A percentile compares a stretch with the other conserved stretches of the same genome.
Conservation (phyloP, 2,888 invertebrate species). For the Euplagia quadripunctaria region DNA sequence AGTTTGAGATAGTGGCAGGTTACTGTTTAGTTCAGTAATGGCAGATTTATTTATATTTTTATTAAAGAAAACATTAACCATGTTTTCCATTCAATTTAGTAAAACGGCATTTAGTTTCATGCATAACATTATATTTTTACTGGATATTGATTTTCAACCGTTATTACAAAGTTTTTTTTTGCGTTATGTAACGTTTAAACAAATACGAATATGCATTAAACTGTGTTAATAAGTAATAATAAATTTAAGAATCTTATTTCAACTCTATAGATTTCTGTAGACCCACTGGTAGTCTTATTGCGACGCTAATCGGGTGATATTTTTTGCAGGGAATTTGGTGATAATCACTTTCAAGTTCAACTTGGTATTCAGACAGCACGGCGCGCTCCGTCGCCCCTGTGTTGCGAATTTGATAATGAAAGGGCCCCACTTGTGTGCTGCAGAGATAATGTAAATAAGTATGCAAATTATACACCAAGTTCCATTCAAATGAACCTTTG, state of each 20-base stretch:
- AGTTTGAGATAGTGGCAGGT: no score
- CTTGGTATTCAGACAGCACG: constrained; percentile 79
- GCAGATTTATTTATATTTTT: no score
- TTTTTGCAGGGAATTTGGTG: constrained; percentile 77
- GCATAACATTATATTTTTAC: no score
- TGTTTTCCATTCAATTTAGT: no score
- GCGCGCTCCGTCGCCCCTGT: constrained; percentile 66
- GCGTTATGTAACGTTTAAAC: no score
- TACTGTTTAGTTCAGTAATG: no score
- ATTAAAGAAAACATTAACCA: no score
- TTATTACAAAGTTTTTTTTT: no score
- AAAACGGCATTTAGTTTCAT: no score
- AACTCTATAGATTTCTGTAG: constrained; percentile 39
- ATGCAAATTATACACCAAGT: constrained; percentile 85
- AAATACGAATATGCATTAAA: not conserved
- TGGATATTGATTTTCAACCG: no score
- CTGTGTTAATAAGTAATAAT: not conserved
- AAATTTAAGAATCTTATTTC: not conserved
- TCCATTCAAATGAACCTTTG: constrained; percentile 85
- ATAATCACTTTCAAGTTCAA: constrained; percentile 81
- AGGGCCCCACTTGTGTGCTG: constrained; percentile 85
- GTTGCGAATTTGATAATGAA: constrained; percentile 86
- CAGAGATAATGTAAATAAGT: constrained; percentile 87
- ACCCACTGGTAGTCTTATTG: constrained; percentile 64
- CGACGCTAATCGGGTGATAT: constrained; percentile 72